Percentiles rank a stretch among this genome's conserved stretches.
Evolutionary conservation across 2,888 invertebrate genomes (phyloP).

Genomic region (Clepsis dumicolana): DNA sequence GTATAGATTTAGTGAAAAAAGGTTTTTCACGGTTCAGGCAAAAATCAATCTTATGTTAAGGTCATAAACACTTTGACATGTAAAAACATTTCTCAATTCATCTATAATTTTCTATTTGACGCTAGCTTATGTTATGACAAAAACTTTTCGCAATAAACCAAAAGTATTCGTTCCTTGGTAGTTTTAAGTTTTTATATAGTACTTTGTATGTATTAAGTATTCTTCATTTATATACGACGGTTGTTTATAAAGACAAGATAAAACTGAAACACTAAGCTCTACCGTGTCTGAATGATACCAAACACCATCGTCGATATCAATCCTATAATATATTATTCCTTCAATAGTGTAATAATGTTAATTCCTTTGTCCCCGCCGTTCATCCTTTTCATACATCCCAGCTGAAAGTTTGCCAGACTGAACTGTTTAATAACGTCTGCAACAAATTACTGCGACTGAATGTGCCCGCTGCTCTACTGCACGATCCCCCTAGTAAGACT

Average conservation of each 20-base stretch:
- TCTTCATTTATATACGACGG: too few species aligned
- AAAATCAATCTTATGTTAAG: too few species aligned
- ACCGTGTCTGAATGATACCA: not conserved
- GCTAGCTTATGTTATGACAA: too few species aligned
- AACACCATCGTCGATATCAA: not conserved
- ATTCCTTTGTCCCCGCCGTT: constrained; percentile 9
- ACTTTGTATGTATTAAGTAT: too few species aligned
- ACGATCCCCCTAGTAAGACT: constrained; percentile 33
- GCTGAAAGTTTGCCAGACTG: constrained; percentile 57
- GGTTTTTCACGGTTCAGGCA: too few species aligned
- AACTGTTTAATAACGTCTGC: constrained; percentile 49
- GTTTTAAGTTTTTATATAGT: too few species aligned
- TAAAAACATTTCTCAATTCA: too few species aligned
- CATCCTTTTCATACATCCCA: constrained; percentile 53
- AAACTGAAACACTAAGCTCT: not conserved
- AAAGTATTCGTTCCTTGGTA: not conserved
- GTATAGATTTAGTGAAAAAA: too few species aligned
- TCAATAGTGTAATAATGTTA: not conserved
- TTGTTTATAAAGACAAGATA: too few species aligned
- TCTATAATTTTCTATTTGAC: too few species aligned
- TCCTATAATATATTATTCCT: too few species aligned
- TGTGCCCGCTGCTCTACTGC: constrained; percentile 33
- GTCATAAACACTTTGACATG: too few species aligned
- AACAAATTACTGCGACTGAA: constrained; percentile 45
- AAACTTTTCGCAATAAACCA: not conserved